Evolutionary conservation across 2,797 vertebrate species (phyloP), one percentile per base, ranked within the genome.

Genomic region (Eupleurogrammus muticus): DNA sequence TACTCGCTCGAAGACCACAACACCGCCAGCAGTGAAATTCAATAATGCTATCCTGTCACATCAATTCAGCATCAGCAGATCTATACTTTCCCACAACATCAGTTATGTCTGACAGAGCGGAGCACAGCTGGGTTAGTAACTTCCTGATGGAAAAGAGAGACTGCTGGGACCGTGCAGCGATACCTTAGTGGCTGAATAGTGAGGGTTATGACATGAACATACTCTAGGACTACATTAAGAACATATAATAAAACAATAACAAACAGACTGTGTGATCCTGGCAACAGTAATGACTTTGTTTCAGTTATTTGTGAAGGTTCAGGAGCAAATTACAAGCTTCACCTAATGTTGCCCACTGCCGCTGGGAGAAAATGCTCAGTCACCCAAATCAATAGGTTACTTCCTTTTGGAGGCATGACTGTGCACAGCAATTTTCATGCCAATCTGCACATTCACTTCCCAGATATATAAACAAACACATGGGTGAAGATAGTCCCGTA

Each of bases 1-100:
- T 44, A 68, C 55, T 58, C 70, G 74, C 49, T 55, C 40, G 28
- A 56, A 66, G 70, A 81, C 47, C 63, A 73, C 75, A 70, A 55
- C 56, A 79, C 58, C 60, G 65, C 67, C 5, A 32, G 51, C 77
- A 57, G 72, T 66, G 66, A 73, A 87, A 81, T 76, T 82, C 81
- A 84, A 77, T 85, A 84, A 78, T 77, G 75, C 79, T 82, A 83
- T 83, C 80, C 75, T 83, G 86, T 85, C 84, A 83, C 70, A 83
- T 89, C 82, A 83, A 77, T 86, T 84, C 83, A 75, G 53, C 66
- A 81, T 75, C 78, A 81, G 79, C 73, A 73, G 72, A 88, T 89
- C 80, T 50, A 82, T 83, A 84, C 73, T 57, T 78, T 82, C 83
- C 84, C 83, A 81, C 79, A 76, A 58, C 79, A 83, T 84, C 66